Evolutionary conservation across 1,140 invertebrate genomes (phyloP).

Genomic region (Drosophila rhopaloa): DNA sequence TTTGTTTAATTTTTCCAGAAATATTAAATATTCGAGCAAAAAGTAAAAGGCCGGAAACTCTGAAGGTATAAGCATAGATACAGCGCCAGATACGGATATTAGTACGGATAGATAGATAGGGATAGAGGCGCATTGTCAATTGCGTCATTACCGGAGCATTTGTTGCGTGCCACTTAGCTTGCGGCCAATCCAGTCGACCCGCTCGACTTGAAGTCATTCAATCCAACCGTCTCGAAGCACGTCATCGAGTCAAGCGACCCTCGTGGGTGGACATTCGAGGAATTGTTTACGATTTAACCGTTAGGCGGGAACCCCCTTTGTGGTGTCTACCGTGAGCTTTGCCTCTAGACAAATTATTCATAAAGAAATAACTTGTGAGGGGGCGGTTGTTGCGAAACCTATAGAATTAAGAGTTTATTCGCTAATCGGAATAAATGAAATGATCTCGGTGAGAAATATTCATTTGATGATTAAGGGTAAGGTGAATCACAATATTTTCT

Average conservation of each 20-base stretch:
- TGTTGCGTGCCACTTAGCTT: constrained; percentile 64
- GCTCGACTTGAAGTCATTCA: constrained; percentile 7
- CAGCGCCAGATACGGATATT: constrained; percentile 16
- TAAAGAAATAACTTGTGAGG: neutral
- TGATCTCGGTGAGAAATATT: too few species aligned
- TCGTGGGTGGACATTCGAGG: constrained; percentile 4
- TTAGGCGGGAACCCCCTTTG: neutral
- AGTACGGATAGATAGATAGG: neutral
- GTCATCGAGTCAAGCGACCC: constrained; percentile 5
- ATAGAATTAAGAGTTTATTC: neutral
- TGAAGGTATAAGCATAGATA: constrained; percentile 3
- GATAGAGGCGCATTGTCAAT: constrained; percentile 36
- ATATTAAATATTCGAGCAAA: neutral
- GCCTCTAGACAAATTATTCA: neutral
- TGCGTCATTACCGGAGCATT: constrained; percentile 63
- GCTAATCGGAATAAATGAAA: neutral
- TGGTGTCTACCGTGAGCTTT: neutral
- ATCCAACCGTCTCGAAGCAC: neutral
- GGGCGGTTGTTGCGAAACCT: neutral
- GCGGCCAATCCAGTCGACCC: constrained; percentile 20
- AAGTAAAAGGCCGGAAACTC: constrained; percentile 11
- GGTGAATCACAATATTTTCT: neutral
- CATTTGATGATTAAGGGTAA: neutral
- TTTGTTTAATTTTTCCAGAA: neutral
- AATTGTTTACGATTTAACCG: constrained; percentile 12